Evolutionary conservation across 2,113 vertebrate species (phyloP).

Genomic region (Leptocoma aspasia): DNA sequence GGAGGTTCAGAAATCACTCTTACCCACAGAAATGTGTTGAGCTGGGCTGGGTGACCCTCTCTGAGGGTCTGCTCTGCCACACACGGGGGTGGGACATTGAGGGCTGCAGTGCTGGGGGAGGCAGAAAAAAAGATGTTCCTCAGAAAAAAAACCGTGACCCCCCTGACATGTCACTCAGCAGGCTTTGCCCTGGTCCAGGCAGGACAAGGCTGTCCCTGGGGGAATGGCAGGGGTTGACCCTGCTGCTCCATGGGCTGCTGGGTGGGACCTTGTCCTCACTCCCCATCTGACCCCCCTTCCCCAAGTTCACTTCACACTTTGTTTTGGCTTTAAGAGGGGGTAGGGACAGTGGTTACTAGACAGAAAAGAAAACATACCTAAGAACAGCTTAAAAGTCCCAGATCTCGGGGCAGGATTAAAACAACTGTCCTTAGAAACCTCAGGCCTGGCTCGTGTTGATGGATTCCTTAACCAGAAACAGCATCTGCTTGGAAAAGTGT

Average conservation of each 20-base stretch:
- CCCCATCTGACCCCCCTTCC: not conserved
- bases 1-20: not conserved
- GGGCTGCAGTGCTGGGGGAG: not conserved
- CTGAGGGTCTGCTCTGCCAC: not conserved
- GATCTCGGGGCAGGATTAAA: constrained; percentile 5
- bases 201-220: not conserved
- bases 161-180: not conserved
- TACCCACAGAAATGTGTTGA: not conserved
- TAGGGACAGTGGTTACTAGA: not conserved
- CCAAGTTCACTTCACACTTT: not conserved
- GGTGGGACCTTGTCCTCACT: not conserved
- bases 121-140: not conserved
- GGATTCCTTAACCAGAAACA: constrained; percentile 61
- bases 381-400: not conserved
- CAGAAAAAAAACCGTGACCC: not conserved
- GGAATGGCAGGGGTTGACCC: not conserved
- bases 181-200: not conserved
- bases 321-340: not conserved
- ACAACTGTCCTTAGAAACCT: constrained; percentile 26
- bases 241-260: not conserved
- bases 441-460: constrained; percentile 37
- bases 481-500: constrained; percentile 45
- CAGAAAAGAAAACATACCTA: not conserved
- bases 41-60: not conserved
- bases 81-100: not conserved